Evolutionary conservation across 2,113 vertebrate genomes (phyloP), one percentile per base, ranked within the genome.

Genomic region (Microtus richardsoni): DNA sequence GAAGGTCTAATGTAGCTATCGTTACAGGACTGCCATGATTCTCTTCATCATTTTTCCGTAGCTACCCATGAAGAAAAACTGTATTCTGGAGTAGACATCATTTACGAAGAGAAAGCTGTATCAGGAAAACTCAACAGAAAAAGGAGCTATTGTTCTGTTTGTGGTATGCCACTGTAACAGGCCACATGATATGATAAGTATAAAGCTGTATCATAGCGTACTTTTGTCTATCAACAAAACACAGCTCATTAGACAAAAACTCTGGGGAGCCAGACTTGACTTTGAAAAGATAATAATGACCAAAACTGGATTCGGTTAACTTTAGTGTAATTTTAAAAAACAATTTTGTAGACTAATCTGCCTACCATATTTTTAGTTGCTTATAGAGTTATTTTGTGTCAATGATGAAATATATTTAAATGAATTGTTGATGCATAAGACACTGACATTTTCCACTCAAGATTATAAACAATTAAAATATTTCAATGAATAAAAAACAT

Each of bases 351-450:
- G 22, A 79, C 68, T 82, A 89, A 84, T 74, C 30, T 95, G 39
- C 44, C 54, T 93, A 77, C 62, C 12, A 91, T 41, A 66, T 41
- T 82, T 80, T 94, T 22, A 71, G 60, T 22, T 88, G 26, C 33
- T 75, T 91, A 85, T 3, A 84, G 16, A 86, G 75, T 71, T 96
- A 89, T 79, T 1, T n/a, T 84, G 19, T 58, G 39, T 60, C 36
- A 41, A 49, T 58, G 79, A 24, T 86, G 95, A 95, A 93, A 87
- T 78, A 85, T 14, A 10, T 62, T 95, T 91, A 95, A 88, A 75
- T 54, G 89, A 89, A 93, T 89, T 54, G 95, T 62, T 44, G n/a
- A 66, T 5, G 66, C 7, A 52, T 52, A 41, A 41, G n/a, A 68
- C 52, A 87, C 17, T 93, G 39, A 49, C 74, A 94, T 47, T 94